Percentiles rank a stretch among this genome's conserved stretches.
Evolutionary conservation across 2,888 invertebrate genomes (phyloP).

Genomic region (Oscheius onirici): DNA sequence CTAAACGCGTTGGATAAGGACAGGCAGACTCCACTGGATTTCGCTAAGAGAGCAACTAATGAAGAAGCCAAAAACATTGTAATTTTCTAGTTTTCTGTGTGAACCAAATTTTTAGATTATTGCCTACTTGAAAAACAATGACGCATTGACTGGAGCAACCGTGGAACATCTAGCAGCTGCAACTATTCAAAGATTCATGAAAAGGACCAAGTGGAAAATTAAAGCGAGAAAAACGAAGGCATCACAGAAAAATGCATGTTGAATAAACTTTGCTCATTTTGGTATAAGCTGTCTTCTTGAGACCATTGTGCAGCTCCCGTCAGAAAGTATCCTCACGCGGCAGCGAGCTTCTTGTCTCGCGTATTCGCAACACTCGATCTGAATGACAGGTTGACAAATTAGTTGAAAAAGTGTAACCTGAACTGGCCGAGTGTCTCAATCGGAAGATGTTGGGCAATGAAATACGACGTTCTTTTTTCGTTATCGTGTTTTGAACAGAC

Average conservation of each 20-base stretch:
- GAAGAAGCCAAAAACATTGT: conserved; percentile 2
- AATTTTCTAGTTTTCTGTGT: neutral
- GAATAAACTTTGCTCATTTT: neutral
- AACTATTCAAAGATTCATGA: conserved; percentile 33
- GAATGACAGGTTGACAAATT: neutral
- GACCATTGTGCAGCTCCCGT: neutral
- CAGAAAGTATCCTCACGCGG: conserved; percentile 20
- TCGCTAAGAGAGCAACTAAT: conserved; percentile 34
- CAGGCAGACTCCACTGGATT: conserved; percentile 54
- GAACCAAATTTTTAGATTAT: conserved; percentile 28
- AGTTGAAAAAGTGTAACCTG: conserved; percentile 16
- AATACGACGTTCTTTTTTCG: conserved; percentile 28
- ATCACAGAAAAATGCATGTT: neutral
- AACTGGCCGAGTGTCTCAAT: conserved; percentile 19
- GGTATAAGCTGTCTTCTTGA: neutral
- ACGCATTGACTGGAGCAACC: conserved; percentile 35
- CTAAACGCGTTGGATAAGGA: conserved; percentile 50
- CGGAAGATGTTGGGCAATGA: conserved; percentile 32
- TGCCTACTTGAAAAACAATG: conserved; percentile 36
- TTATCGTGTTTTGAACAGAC: conserved; percentile 32
- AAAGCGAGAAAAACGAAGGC: neutral
- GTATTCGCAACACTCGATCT: conserved; percentile 30
- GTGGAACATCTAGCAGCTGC: conserved; percentile 31
- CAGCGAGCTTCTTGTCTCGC: conserved; percentile 16
- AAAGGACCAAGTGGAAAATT: neutral